Percentiles rank a stretch among this genome's conserved stretches.
These are phyloP conservation scores for Cyphomyrus plagiostoma DNA, from an alignment of 2,113 vertebrate genomes.

Conservation along the genomic window DNA sequence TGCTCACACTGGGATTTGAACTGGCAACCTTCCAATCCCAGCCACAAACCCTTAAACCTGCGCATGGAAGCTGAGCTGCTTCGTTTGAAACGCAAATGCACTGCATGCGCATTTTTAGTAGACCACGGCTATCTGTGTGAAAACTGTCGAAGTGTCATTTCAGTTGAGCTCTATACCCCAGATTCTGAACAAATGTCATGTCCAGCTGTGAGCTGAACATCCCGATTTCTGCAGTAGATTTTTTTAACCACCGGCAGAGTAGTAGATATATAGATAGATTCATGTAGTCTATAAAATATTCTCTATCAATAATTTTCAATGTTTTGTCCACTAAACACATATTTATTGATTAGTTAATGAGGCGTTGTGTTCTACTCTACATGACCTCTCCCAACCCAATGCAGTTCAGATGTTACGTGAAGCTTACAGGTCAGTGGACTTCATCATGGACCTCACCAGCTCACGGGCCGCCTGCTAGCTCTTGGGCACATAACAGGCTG, in stretches of 20 bases:
- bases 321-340: neutral
- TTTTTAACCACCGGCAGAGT: neutral
- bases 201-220: neutral
- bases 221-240: neutral
- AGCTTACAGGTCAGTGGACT: neutral
- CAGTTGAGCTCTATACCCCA: neutral
- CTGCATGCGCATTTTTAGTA: neutral
- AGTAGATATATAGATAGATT: neutral
- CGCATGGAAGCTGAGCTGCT: neutral
- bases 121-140: neutral
- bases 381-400: neutral
- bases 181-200: neutral
- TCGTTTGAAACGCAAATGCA: neutral
- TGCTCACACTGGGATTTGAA: neutral
- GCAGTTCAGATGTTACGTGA: neutral
- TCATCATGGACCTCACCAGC: neutral
- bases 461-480: neutral
- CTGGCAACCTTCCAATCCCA: neutral
- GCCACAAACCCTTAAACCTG: neutral
- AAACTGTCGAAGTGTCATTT: neutral
- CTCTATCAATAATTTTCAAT: neutral
- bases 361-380: neutral
- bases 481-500: neutral
- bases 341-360: neutral
- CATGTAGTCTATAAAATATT: neutral